Evolutionary conservation across 2,113 vertebrate species (phyloP).

Genomic region (Sapajus apella): DNA sequence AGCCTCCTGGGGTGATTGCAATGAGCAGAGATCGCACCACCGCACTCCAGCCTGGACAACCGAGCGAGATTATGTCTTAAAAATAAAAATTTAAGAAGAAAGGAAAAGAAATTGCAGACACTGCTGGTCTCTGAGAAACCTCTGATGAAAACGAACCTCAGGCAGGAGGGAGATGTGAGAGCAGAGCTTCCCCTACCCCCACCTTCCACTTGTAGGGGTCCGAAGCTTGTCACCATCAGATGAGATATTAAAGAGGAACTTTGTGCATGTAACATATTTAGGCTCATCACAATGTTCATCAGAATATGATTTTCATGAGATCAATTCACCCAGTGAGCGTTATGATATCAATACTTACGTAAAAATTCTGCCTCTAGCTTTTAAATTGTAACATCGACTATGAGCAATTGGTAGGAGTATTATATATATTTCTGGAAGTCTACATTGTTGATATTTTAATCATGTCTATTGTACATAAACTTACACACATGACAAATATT

Average conservation of each 20-base stretch:
- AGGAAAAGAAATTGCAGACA: not conserved
- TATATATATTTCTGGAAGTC: not conserved
- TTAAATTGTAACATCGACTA: not conserved
- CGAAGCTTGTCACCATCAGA: not conserved
- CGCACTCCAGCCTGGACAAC: no score
- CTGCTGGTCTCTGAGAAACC: not conserved
- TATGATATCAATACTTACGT: not conserved
- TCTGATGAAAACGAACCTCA: not conserved
- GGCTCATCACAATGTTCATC: not conserved
- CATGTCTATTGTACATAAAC: not conserved
- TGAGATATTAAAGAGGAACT: not conserved
- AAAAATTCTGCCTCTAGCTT: not conserved
- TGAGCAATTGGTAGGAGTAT: not conserved
- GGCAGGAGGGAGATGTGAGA: not conserved
- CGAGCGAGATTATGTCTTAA: no score
- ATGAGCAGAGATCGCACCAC: no score
- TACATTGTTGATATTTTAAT: not conserved
- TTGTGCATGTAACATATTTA: not conserved
- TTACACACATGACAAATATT: not conserved
- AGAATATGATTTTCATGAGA: not conserved
- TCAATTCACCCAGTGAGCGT: not conserved
- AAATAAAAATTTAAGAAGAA: not conserved
- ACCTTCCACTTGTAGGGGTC: not conserved
- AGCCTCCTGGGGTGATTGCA: no score
- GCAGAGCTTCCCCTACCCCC: not conserved